Conservation (phyloP, 2,113 vertebrate genomes). For the Nothocercus julius region DNA sequence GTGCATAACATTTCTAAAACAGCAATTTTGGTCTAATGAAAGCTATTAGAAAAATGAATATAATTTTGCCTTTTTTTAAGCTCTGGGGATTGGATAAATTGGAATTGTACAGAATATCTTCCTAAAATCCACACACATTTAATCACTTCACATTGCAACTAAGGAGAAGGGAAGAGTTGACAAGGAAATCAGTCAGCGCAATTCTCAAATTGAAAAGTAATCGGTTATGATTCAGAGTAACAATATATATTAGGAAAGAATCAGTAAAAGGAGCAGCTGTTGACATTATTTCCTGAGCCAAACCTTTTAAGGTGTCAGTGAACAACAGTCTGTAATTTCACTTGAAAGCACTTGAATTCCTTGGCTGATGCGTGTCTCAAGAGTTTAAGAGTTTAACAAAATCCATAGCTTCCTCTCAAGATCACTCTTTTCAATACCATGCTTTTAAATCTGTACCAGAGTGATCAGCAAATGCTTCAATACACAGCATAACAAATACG, state of each 20-base stretch:
- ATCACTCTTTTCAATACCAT: not conserved
- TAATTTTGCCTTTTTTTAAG: not conserved
- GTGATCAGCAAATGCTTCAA: not conserved
- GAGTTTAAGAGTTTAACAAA: not conserved
- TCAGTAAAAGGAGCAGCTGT: not conserved
- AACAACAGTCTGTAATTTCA: not conserved
- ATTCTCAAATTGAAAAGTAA: conserved; percentile 44
- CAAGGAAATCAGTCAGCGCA: conserved; percentile 2
- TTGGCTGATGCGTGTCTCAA: not conserved
- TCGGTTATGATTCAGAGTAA: not conserved
- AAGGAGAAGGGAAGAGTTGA: not conserved
- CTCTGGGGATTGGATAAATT: not conserved
- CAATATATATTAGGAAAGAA: not conserved
- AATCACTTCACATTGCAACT: not conserved
- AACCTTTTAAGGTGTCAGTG: conserved; percentile 2
- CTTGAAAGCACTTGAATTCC: not conserved
- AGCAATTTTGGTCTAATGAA: conserved; percentile 36
- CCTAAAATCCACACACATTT: not conserved
- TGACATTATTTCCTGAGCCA: conserved; percentile 17
- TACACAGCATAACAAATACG: conserved; percentile 33
- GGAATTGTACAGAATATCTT: not conserved
- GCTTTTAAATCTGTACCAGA: conserved; percentile 9
- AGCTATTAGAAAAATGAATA: conserved; percentile 6
- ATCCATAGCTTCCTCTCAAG: not conserved
- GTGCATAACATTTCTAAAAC: not conserved